Base-by-base conservation (phyloP, 1,140 invertebrate genomes). In the Helicoverpa armigera region DNA sequence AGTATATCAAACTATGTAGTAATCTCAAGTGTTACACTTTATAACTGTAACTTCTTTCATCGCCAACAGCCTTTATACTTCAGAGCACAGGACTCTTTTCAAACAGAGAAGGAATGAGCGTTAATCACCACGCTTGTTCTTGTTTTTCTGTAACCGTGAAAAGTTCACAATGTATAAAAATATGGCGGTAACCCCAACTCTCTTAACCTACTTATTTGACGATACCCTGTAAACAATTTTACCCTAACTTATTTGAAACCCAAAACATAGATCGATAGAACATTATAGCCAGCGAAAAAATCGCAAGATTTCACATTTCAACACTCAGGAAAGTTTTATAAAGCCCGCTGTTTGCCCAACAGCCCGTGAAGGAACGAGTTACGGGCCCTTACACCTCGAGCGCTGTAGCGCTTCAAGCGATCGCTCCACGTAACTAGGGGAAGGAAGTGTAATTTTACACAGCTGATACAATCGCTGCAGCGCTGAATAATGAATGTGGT, bases 361-460 rank as follows among this genome's bases (percentile, higher is more conserved):
- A 77, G 48, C 51, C 43, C 74, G 50, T 77, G 65, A 81, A 70
- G 73, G 60, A 63, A 73, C 43, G 60, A 79, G 69, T 78, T 78
- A 78, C 76, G 76, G 75, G 76, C 76, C 63, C 76, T 78, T 78
- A 63, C 78, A 58, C 77, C 54, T 81, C 61, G 56, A 73, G 70
- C 70, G 70, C 35, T 79, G 29, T n/a, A 79, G n/a, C 77, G 67
- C 77, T 79, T 79, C 48, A 65, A 80, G 76, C 69, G 48, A 69
- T 65, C 56, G 56, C 31, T 53, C 60, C 58, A 53, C 79, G 23
- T 67, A 54, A 54, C 43, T 35, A 56, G 72, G 56, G 61, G 72
- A 69, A 76, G 81, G 73, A 84, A 81, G 82, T 86, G 86, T 87
- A 87, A 88, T 88, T 87, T 87, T 84, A 87, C 87, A 87, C 85